Evolutionary conservation across 2,797 vertebrate genomes (phyloP).

Genomic region (Cryptoprocta ferox): DNA sequence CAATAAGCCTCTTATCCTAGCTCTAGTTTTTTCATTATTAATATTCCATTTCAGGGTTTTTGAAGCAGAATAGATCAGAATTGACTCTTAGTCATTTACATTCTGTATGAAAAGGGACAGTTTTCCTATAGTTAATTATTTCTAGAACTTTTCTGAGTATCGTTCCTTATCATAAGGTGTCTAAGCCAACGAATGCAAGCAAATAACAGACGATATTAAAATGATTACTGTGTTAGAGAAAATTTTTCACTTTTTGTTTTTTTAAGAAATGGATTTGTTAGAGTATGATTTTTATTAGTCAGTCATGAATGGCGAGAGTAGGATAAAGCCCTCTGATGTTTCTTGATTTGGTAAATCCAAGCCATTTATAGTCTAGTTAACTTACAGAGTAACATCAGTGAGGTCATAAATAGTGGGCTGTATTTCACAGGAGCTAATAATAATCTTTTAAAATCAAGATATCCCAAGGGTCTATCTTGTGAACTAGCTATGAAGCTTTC

Average conservation of each 20-base stretch:
- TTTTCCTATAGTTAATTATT: not conserved
- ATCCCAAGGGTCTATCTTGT: not conserved
- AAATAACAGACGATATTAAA: not conserved
- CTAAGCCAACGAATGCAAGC: not conserved
- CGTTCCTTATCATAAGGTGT: not conserved
- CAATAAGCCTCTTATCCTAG: not conserved
- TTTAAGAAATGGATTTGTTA: not conserved
- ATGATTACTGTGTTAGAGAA: not conserved
- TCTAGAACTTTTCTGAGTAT: not conserved
- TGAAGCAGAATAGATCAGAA: not conserved
- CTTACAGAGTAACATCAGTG: not conserved
- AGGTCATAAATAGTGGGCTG: not conserved
- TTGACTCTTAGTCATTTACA: not conserved
- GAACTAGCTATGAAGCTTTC: not conserved
- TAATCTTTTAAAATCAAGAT: not conserved
- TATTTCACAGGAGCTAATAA: not conserved
- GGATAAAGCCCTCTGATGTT: not conserved
- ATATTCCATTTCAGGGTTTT: constrained; percentile 22
- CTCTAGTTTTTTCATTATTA: not conserved
- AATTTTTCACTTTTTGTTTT: not conserved
- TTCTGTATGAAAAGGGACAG: not conserved
- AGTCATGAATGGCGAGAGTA: not conserved
- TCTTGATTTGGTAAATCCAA: not conserved
- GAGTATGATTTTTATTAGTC: not conserved
- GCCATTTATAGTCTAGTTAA: not conserved